These are phyloP conservation scores for Harpagifer antarcticus DNA, from an alignment of 2,797 vertebrate species.

Conservation along the genomic window DNA sequence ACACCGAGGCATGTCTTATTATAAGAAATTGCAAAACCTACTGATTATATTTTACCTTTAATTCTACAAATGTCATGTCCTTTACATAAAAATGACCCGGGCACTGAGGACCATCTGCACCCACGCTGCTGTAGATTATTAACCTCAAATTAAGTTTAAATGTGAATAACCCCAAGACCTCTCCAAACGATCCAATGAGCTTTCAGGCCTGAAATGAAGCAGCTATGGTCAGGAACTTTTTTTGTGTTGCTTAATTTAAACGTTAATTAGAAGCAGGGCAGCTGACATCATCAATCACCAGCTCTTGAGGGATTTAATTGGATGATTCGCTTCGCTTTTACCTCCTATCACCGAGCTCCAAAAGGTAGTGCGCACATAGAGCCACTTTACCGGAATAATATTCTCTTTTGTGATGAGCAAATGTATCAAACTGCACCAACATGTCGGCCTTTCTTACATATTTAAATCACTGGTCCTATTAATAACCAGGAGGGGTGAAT, in stretches of 20 bases:
- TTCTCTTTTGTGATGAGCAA: not conserved
- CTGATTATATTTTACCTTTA: slow-evolving; percentile 5
- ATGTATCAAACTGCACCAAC: slow-evolving; percentile 4
- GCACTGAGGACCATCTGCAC: not conserved
- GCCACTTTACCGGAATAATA: not conserved
- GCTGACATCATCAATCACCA: slow-evolving; percentile 86
- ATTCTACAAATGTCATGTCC: not conserved
- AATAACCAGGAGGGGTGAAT: slow-evolving; percentile 24
- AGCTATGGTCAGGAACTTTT: slow-evolving; percentile 60
- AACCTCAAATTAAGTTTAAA: slow-evolving; percentile 45
- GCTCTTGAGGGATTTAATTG: slow-evolving; percentile 71
- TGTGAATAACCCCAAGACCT: slow-evolving; percentile 39
- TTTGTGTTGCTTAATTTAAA: slow-evolving; percentile 71
- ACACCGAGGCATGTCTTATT: not conserved
- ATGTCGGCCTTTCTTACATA: not conserved
- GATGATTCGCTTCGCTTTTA: slow-evolving; percentile 62
- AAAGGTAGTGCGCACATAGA: slow-evolving; percentile 1
- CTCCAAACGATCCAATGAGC: slow-evolving; percentile 46
- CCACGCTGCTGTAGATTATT: slow-evolving; percentile 39
- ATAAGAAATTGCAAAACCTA: not conserved
- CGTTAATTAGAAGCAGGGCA: slow-evolving; percentile 84
- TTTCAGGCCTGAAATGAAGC: slow-evolving; percentile 56
- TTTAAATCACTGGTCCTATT: slow-evolving; percentile 19
- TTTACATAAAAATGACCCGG: not conserved
- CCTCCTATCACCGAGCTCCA: slow-evolving; percentile 38